These are phyloP conservation scores for Pseudorhombus dupliciocellatus DNA, from an alignment of 2,113 vertebrate species.

Conservation along the genomic window DNA sequence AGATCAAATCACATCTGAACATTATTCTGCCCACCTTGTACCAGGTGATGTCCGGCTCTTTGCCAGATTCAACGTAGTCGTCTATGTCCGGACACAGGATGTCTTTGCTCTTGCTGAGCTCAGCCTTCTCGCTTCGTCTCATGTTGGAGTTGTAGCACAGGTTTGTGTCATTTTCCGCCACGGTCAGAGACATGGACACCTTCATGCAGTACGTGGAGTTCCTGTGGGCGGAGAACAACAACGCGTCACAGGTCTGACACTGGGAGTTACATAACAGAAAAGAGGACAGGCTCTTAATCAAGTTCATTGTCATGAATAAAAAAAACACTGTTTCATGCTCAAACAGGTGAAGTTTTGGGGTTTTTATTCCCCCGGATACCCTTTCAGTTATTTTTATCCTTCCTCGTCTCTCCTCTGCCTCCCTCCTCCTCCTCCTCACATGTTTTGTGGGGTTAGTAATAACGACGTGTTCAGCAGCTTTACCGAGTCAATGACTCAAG, in stretches of 20 bases:
- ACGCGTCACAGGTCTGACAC: neutral
- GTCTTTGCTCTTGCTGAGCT: conserved; percentile 98
- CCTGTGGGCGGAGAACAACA: conserved; percentile 78
- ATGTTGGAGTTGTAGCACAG: conserved; percentile 98
- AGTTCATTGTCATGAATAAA: neutral
- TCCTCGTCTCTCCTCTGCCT: conserved; percentile 16
- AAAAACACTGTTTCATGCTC: neutral
- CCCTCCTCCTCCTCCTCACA: neutral
- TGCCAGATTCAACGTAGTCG: conserved; percentile 91
- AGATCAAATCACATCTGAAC: neutral
- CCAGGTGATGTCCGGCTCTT: conserved; percentile 93
- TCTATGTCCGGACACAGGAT: conserved; percentile 95
- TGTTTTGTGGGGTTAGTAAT: conserved; percentile 53
- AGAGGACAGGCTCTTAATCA: neutral
- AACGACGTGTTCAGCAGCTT: conserved; percentile 70
- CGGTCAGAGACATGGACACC: conserved; percentile 96
- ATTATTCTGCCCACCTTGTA: conserved; percentile 88
- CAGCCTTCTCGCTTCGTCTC: conserved; percentile 95
- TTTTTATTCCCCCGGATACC: conserved; percentile 6
- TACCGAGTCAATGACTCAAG: conserved; percentile 66
- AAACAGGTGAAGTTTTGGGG: neutral
- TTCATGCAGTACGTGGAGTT: conserved; percentile 99
- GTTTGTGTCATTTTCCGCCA: conserved; percentile 96
- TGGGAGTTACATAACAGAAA: neutral
- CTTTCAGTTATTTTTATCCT: conserved; percentile 18